phyloP scores from a whole-genome alignment of 2,113 vertebrate genomes.

The Rhinichthys klamathensis region DNA sequence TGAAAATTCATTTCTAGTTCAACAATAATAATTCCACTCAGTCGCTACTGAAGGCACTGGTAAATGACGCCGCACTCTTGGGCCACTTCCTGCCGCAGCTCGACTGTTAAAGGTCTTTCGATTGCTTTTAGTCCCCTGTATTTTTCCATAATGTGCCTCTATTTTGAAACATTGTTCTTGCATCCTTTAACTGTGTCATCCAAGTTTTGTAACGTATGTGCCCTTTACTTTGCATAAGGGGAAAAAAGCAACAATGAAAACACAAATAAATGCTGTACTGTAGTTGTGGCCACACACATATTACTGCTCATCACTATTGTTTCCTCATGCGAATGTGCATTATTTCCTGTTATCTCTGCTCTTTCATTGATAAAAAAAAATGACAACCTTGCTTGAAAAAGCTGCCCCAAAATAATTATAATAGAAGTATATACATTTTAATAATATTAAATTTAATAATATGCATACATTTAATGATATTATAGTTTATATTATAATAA shows the following conservation, averaged over 20 bases:
- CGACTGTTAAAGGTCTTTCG: neutral
- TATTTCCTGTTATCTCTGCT: neutral
- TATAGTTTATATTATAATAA: neutral
- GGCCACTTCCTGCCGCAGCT: neutral
- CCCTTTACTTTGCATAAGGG: neutral
- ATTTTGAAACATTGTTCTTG: neutral
- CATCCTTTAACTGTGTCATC: neutral
- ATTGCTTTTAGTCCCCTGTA: neutral
- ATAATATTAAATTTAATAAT: neutral
- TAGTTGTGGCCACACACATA: too few species aligned
- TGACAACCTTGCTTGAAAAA: neutral
- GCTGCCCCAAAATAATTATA: neutral
- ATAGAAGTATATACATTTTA: neutral
- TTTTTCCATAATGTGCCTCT: constrained; percentile 2
- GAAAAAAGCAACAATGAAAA: neutral
- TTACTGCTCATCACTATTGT: too few species aligned
- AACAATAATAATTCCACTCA: constrained; percentile 26
- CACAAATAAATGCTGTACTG: too few species aligned
- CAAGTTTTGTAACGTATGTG: neutral
- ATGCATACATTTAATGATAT: neutral
- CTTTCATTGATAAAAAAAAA: neutral
- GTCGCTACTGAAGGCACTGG: neutral
- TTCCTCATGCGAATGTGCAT: too few species aligned
- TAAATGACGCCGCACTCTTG: neutral
- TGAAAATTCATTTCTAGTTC: constrained; percentile 29